A percentile compares a stretch with the other conserved stretches of the same genome.
Evolutionary conservation across 2,888 invertebrate genomes (phyloP).

Genomic region (Heliconius hortense): DNA sequence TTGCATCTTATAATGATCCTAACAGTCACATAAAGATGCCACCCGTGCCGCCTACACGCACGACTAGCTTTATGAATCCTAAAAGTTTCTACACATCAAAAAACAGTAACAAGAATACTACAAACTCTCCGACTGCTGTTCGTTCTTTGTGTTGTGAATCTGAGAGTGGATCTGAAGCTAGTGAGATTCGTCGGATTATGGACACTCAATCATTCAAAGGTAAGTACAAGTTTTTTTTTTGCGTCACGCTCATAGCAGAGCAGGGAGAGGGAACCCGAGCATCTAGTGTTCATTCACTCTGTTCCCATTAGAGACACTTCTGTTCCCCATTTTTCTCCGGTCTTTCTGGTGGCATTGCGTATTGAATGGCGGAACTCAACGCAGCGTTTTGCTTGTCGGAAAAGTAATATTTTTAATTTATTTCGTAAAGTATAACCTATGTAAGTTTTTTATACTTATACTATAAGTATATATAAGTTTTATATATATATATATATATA

Average conservation of each 20-base stretch:
- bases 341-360: too few species aligned
- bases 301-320: too few species aligned
- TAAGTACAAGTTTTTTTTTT: constrained; percentile 38
- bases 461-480: too few species aligned
- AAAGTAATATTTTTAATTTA: background rate
- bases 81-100: constrained; percentile 48
- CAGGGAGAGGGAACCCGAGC: too few species aligned
- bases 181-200: constrained; percentile 86
- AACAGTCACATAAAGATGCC: constrained; percentile 47
- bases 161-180: constrained; percentile 88
- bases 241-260: too few species aligned
- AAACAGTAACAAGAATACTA: constrained; percentile 51
- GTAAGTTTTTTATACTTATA: too few species aligned
- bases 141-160: constrained; percentile 80
- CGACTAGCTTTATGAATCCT: constrained; percentile 61
- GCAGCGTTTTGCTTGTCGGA: too few species aligned
- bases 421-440: background rate
- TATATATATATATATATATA: too few species aligned
- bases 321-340: too few species aligned
- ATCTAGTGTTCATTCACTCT: too few species aligned
- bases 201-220: constrained; percentile 57
- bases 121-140: constrained; percentile 46
- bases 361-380: too few species aligned
- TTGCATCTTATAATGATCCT: constrained; percentile 7
- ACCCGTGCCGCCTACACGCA: constrained; percentile 66